Conservation (phyloP, 2,888 invertebrate genomes). For the Kryphioiulus occultus region DNA sequence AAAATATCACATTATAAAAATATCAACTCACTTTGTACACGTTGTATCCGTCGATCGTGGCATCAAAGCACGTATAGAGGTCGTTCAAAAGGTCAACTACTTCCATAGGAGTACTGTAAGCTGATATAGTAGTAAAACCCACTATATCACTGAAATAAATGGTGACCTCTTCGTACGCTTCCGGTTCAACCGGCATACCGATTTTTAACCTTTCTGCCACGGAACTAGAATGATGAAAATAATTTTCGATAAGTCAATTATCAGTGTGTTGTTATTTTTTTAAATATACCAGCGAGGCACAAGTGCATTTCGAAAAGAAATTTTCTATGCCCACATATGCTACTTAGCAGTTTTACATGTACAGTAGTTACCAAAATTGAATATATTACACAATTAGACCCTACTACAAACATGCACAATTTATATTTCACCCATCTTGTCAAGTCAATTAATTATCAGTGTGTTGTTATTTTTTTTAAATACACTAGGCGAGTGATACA, state of each 20-base stretch:
- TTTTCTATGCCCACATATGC: no score
- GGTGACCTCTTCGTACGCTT: conserved; percentile 80
- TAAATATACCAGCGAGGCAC: no score
- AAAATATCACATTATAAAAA: neutral
- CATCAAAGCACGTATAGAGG: conserved; percentile 92
- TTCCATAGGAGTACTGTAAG: conserved; percentile 89
- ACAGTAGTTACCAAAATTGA: no score
- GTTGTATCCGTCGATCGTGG: conserved; percentile 88
- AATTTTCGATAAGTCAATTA: neutral
- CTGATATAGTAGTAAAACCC: conserved; percentile 91
- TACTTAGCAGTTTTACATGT: no score
- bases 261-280: neutral
- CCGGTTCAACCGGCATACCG: conserved; percentile 90
- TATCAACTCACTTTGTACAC: conserved; percentile 75
- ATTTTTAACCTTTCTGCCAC: conserved; percentile 91
- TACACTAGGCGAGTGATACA: no score
- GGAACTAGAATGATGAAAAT: conserved; percentile 68
- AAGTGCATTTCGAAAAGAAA: no score
- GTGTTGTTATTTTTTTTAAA: no score
- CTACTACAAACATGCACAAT: no score
- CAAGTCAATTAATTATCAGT: conserved; percentile 42
- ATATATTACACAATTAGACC: no score
- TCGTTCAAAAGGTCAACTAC: conserved; percentile 78
- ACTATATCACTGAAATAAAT: conserved; percentile 96
- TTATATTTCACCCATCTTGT: no score